Conservation (phyloP, 2,113 vertebrate genomes). For the Gasterosteus nipponicus region DNA sequence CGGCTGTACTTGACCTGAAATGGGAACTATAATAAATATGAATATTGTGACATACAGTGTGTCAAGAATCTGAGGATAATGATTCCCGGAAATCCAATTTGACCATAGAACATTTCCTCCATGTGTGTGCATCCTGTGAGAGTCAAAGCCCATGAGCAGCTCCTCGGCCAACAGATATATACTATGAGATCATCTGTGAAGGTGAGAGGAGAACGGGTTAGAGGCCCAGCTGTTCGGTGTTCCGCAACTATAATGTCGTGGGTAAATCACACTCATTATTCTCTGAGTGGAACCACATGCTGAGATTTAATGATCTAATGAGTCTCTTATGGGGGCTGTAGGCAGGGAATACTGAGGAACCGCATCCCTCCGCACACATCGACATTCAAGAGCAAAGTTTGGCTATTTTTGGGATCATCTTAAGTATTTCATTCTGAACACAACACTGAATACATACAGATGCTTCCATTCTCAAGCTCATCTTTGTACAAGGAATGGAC, state of each 20-base stretch:
- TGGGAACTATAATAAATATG: background rate
- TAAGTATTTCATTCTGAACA: constrained; percentile 48
- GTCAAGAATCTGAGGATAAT: constrained; percentile 1
- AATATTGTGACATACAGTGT: background rate
- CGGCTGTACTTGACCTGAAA: background rate
- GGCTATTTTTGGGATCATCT: constrained; percentile 27
- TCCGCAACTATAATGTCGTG: constrained; percentile 64
- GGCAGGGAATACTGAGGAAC: constrained; percentile 29
- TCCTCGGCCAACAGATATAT: constrained; percentile 42
- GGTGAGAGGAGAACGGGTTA: constrained; percentile 44
- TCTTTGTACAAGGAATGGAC: constrained; percentile 1
- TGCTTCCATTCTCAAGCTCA: constrained; percentile 41
- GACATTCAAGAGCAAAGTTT: constrained; percentile 20
- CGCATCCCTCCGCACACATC: constrained; percentile 21
- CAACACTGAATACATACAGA: constrained; percentile 41
- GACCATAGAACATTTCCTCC: constrained; percentile 31
- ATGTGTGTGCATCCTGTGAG: constrained; percentile 46
- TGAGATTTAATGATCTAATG: constrained; percentile 24
- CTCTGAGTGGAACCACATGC: constrained; percentile 79
- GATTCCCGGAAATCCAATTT: constrained; percentile 10
- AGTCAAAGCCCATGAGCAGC: constrained; percentile 31
- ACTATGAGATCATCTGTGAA: constrained; percentile 50
- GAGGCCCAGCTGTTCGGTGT: constrained; percentile 25
- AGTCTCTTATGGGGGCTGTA: constrained; percentile 28
- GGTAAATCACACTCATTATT: constrained; percentile 71